A percentile compares a stretch with the other conserved stretches of the same genome.
Conservation (phyloP, 2,797 vertebrate genomes). For the Cirrhinus molitorella region DNA sequence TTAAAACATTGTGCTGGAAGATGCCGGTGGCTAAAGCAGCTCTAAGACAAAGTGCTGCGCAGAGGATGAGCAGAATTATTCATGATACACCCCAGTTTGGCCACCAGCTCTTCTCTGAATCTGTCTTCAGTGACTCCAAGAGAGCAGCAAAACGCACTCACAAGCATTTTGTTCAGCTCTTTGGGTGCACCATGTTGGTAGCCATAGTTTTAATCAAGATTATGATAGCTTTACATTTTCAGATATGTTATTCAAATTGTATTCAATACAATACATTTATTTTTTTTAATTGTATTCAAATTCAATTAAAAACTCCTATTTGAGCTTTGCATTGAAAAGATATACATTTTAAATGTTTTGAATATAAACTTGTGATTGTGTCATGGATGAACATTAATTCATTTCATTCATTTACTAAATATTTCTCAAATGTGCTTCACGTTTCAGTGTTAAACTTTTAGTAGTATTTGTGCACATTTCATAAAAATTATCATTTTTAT, state of each 20-base stretch:
- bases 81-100: neutral
- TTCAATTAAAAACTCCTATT: no score
- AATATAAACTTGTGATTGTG: no score
- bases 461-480: neutral
- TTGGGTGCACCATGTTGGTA: neutral
- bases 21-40: neutral
- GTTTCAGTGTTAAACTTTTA: neutral
- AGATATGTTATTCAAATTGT: neutral
- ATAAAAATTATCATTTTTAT: neutral
- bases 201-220: neutral
- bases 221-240: neutral
- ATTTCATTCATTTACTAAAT: no score
- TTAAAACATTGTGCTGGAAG: constrained; percentile 4
- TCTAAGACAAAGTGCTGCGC: constrained; percentile 1
- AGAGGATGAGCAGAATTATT: constrained; percentile 25
- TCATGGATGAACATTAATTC: no score
- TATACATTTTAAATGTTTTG: no score
- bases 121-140: neutral
- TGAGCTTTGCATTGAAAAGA: no score
- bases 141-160: neutral
- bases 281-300: no score
- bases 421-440: neutral
- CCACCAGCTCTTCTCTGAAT: neutral
- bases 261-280: no score
- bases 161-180: neutral